Evolutionary conservation across 2,113 vertebrate species (phyloP).

Genomic region (Clarias gariepinus): DNA sequence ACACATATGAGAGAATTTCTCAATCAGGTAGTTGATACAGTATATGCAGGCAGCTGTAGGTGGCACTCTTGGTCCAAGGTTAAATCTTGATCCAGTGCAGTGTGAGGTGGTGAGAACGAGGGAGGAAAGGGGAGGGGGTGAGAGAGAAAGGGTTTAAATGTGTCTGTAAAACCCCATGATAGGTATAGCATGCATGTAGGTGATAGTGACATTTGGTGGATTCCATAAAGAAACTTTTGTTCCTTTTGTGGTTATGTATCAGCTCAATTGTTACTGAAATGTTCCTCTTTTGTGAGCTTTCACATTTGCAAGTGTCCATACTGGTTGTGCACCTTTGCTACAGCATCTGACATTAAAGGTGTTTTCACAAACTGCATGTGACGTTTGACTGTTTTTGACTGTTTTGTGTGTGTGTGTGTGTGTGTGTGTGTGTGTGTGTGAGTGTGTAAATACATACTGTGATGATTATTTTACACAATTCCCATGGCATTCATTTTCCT

Average conservation of each 20-base stretch:
- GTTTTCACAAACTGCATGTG: not conserved
- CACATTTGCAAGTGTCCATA: not conserved
- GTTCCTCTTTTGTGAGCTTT: not conserved
- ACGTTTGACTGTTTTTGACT: not conserved
- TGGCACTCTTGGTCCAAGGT: constrained; percentile 39
- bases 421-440: not conserved
- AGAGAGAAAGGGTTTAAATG: not conserved
- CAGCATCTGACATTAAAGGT: not conserved
- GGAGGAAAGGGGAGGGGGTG: not conserved
- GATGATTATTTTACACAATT: not conserved
- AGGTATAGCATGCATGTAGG: not conserved
- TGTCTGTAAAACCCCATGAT: not conserved
- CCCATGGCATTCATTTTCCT: not conserved
- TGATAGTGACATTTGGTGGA: constrained; percentile 9
- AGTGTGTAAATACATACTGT: not conserved
- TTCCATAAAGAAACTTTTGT: constrained; percentile 16
- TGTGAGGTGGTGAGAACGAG: not conserved
- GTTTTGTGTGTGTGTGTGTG: not conserved
- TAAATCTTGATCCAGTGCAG: not conserved
- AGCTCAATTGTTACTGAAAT: not conserved
- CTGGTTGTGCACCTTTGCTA: not conserved
- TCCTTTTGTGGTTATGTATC: not conserved
- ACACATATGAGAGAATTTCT: not conserved
- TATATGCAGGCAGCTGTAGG: constrained; percentile 12
- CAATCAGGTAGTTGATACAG: not conserved